A percentile compares a stretch with the other conserved stretches of the same genome.
Conservation (phyloP, 1,140 invertebrate species). For the Halictus rubicundus region DNA sequence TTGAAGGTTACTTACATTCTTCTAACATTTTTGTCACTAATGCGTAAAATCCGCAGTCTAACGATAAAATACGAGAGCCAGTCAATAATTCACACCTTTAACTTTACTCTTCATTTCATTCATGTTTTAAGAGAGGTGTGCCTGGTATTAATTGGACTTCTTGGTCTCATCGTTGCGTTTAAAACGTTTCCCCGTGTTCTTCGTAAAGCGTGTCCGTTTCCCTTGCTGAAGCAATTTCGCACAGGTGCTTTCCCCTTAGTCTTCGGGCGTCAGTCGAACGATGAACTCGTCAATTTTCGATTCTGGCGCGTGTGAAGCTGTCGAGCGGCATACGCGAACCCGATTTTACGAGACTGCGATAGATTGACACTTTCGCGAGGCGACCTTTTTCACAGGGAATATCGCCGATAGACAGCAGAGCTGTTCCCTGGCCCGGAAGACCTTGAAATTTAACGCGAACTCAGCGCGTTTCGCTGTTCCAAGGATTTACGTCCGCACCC, state of each 20-base stretch:
- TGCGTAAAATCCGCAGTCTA: too few species aligned
- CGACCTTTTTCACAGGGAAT: constrained; percentile 42
- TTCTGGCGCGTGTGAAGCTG: constrained; percentile 8
- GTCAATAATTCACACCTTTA: too few species aligned
- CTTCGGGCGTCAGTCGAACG: constrained; percentile 9
- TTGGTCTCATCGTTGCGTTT: too few species aligned
- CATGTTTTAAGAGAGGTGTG: too few species aligned
- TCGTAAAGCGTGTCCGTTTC: not conserved
- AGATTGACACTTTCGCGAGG: constrained; percentile 47
- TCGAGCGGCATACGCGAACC: constrained; percentile 29
- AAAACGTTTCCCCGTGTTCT: not conserved
- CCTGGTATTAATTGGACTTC: too few species aligned
- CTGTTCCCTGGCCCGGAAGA: not conserved
- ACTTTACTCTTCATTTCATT: too few species aligned
- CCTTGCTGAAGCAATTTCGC: too few species aligned
- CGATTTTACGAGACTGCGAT: constrained; percentile 36
- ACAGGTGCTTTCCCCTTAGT: not conserved
- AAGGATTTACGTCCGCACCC: not conserved
- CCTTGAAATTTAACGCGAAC: constrained; percentile 11
- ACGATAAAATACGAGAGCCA: too few species aligned
- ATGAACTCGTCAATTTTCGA: constrained; percentile 50
- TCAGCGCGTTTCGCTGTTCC: not conserved
- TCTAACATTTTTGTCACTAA: too few species aligned
- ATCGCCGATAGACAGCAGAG: constrained; percentile 26
- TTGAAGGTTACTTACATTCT: too few species aligned